phyloP scores from a whole-genome alignment of 2,888 invertebrate species.

The Exocentrus adspersus region DNA sequence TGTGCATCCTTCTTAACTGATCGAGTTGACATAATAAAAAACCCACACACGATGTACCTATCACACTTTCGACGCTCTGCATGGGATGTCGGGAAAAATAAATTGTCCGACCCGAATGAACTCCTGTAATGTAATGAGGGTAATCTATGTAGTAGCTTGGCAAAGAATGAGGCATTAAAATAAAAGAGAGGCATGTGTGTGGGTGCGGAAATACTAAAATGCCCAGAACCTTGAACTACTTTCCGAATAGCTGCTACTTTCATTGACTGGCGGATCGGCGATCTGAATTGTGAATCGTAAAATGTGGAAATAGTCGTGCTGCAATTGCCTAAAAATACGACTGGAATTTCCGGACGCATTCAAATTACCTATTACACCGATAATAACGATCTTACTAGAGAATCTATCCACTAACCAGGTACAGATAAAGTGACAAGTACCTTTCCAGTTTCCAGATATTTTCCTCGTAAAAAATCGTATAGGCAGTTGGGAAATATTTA shows the following conservation, averaged over 20 bases:
- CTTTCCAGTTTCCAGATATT: no score
- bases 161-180: background rate
- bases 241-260: slow-evolving; percentile 26
- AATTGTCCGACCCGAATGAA: background rate
- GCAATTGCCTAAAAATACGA: background rate
- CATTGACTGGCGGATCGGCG: slow-evolving; percentile 23
- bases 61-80: background rate
- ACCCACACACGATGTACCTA: background rate
- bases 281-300: slow-evolving; percentile 11
- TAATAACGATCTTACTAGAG: no score
- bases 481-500: slow-evolving; percentile 1
- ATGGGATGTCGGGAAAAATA: background rate
- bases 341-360: no score
- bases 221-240: slow-evolving; percentile 32
- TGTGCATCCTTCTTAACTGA: background rate
- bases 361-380: no score
- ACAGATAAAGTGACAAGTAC: no score
- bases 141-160: slow-evolving; percentile 3
- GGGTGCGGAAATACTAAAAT: slow-evolving; percentile 28
- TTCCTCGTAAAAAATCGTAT: no score
- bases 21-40: background rate
- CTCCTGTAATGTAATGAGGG: background rate
- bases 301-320: background rate
- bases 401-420: no score
- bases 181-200: slow-evolving; percentile 9